phyloP scores from a whole-genome alignment of 1,140 invertebrate species.

The Lutraria rhynchaena region DNA sequence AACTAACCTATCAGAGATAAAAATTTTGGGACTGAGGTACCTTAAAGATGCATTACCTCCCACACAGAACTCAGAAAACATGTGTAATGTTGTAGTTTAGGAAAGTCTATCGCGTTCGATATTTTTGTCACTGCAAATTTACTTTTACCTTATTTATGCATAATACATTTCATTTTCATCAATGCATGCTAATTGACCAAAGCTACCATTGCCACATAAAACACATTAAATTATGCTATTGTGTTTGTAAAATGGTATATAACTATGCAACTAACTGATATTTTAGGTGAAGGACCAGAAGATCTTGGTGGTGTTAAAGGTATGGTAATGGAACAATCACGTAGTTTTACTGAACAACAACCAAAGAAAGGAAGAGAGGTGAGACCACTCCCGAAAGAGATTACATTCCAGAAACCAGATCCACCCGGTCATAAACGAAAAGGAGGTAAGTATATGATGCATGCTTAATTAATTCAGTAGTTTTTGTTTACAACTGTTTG shows the following conservation, averaged over 20 bases:
- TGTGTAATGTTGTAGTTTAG: too few species aligned
- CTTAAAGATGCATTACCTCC: too few species aligned
- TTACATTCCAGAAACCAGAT: conserved; percentile 62
- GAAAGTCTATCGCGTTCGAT: too few species aligned
- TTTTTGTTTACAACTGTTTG: too few species aligned
- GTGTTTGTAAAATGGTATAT: neutral
- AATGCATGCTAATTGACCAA: neutral
- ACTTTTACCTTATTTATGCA: too few species aligned
- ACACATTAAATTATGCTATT: neutral
- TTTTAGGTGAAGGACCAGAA: conserved; percentile 75
- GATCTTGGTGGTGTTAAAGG: conserved; percentile 77
- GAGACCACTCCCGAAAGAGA: conserved; percentile 70
- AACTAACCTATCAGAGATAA: too few species aligned
- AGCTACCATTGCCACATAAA: neutral
- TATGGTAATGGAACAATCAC: conserved; percentile 71
- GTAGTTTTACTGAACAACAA: conserved; percentile 71
- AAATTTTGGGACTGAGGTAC: too few species aligned
- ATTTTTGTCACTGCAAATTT: too few species aligned
- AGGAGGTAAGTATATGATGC: too few species aligned
- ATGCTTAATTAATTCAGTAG: too few species aligned
- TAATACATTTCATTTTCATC: too few species aligned
- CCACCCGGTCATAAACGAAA: conserved; percentile 43
- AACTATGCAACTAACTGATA: neutral
- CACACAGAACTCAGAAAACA: too few species aligned
- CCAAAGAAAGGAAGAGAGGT: conserved; percentile 74